Percentiles rank a stretch among this genome's conserved stretches.
These are phyloP conservation scores for Pseudopipra pipra DNA, from an alignment of 2,113 vertebrate genomes.

Conservation along the genomic window DNA sequence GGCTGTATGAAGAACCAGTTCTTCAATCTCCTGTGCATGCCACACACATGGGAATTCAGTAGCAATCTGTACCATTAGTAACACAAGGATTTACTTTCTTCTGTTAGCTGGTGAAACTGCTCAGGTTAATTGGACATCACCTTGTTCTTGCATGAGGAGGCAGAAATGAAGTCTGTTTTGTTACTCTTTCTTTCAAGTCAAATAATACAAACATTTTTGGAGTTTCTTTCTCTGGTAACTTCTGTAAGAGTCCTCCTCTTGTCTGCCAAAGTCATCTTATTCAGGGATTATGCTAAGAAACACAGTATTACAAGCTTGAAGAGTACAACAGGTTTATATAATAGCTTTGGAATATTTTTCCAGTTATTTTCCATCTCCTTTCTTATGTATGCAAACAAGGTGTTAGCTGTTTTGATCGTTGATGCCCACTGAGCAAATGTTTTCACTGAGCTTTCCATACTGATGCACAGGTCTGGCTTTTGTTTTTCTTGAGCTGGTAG, in stretches of 20 bases:
- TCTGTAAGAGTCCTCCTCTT: background rate
- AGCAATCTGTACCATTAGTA: background rate
- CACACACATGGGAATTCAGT: background rate
- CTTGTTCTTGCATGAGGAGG: background rate
- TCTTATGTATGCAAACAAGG: background rate
- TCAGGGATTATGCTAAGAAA: background rate
- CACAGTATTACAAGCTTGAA: background rate
- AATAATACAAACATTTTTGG: background rate
- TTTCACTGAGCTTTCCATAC: background rate
- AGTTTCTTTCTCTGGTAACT: background rate
- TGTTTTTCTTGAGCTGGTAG: background rate
- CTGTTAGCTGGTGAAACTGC: background rate
- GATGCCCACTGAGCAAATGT: background rate
- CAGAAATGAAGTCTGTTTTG: background rate
- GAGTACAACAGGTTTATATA: background rate
- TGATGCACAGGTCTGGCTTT: background rate
- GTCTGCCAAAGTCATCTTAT: background rate
- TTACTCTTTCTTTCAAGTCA: background rate
- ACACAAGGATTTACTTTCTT: background rate
- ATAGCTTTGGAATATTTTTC: conserved; percentile 18
- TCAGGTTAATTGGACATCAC: background rate
- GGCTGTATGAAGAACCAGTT: background rate
- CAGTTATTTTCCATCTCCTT: background rate
- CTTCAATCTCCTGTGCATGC: background rate
- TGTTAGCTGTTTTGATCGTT: background rate